phyloP scores from a whole-genome alignment of 1,140 invertebrate genomes.

The Rhopalosiphum maidis region DNA sequence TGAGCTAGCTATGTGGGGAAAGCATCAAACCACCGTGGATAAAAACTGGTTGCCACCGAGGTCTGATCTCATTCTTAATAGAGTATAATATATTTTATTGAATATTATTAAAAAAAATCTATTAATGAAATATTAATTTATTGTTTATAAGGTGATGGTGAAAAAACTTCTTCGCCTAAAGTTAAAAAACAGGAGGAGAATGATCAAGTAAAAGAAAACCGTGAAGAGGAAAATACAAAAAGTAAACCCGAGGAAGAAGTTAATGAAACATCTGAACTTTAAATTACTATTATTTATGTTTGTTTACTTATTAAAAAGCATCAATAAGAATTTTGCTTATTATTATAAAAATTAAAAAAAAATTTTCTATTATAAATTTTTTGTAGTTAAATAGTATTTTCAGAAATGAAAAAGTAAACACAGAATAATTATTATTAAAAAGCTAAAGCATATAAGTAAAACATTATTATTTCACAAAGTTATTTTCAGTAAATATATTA shows the following conservation, averaged over 20 bases:
- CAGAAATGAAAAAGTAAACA: background rate
- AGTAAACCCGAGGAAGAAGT: background rate
- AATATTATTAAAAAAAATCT: background rate
- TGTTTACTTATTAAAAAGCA: background rate
- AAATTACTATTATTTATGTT: background rate
- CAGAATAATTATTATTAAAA: background rate
- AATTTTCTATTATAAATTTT: background rate
- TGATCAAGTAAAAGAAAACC: background rate
- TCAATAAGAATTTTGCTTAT: background rate
- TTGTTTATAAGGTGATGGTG: conserved; percentile 41
- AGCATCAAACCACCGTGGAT: too few species aligned
- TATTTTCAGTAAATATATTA: background rate
- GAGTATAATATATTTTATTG: too few species aligned
- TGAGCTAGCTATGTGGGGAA: too few species aligned
- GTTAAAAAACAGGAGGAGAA: conserved; percentile 18
- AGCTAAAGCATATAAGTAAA: background rate
- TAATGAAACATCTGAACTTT: background rate
- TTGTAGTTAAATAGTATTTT: background rate
- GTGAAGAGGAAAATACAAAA: background rate
- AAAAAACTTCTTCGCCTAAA: background rate
- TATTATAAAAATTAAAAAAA: background rate
- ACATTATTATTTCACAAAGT: background rate
- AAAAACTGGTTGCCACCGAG: too few species aligned
- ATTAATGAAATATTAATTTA: background rate
- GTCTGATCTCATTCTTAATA: too few species aligned